Conservation (phyloP, 2,888 invertebrate genomes). For the Tubulanus polymorphus region DNA sequence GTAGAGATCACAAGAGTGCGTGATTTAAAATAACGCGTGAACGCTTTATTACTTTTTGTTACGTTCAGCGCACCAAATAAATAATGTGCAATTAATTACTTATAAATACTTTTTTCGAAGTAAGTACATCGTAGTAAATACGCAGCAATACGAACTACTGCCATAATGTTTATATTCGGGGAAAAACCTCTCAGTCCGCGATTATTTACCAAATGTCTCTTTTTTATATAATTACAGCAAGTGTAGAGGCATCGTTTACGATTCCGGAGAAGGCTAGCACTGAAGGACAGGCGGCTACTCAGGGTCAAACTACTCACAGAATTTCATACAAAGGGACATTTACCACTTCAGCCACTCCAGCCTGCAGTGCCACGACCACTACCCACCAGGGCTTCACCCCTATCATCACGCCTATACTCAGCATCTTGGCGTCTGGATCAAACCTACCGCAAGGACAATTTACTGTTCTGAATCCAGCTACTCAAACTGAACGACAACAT, state of each 20-base stretch:
- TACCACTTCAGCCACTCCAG: constrained; percentile 61
- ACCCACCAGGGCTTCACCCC: constrained; percentile 19
- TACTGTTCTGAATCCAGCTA: background rate
- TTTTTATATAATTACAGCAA: constrained; percentile 35
- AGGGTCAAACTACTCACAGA: constrained; percentile 37
- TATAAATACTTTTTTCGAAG: too few relatives aligned
- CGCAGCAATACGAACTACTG: too few relatives aligned
- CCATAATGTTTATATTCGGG: too few relatives aligned
- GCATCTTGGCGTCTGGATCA: constrained; percentile 32
- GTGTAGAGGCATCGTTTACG: constrained; percentile 44
- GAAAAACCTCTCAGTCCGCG: too few relatives aligned
- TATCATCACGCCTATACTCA: constrained; percentile 43
- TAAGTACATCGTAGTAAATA: too few relatives aligned
- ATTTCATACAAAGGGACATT: constrained; percentile 67
- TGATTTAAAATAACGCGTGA: too few relatives aligned
- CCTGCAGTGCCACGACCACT: constrained; percentile 30
- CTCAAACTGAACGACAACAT: constrained; percentile 2
- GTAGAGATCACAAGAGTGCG: too few relatives aligned
- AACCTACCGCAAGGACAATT: constrained; percentile 13
- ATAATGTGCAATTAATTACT: too few relatives aligned
- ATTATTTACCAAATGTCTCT: too few relatives aligned
- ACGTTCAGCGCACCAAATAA: too few relatives aligned
- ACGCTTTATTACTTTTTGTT: too few relatives aligned
- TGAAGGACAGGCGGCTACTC: constrained; percentile 18
- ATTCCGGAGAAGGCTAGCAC: constrained; percentile 34